Evolutionary conservation across 2,113 vertebrate genomes (phyloP).

Genomic region (Syngnathus scovelli): DNA sequence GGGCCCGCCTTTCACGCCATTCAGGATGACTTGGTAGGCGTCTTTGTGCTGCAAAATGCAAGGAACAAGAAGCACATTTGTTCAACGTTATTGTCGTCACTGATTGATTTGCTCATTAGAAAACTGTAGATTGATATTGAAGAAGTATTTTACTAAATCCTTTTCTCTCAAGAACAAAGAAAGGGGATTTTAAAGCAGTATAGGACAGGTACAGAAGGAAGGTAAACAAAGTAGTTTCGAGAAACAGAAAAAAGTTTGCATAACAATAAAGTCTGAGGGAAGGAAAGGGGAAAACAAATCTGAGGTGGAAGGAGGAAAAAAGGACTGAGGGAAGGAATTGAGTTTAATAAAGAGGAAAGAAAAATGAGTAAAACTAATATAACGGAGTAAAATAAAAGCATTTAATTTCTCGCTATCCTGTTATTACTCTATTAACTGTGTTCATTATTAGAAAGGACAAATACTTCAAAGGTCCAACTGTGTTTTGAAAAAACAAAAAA

Average conservation of each 20-base stretch:
- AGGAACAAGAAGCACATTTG: not conserved
- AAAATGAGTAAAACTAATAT: no score
- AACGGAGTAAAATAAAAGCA: not conserved
- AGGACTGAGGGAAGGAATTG: not conserved
- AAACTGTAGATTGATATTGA: not conserved
- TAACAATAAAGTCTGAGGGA: no score
- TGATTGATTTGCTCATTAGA: not conserved
- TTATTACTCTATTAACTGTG: not conserved
- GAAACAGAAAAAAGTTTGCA: not conserved
- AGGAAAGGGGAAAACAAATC: no score
- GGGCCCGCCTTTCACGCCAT: conserved; percentile 93
- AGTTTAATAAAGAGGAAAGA: no score
- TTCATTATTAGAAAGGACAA: not conserved
- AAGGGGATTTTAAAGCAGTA: not conserved
- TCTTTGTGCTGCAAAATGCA: conserved; percentile 83
- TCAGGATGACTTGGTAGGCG: conserved; percentile 89
- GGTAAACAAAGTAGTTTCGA: not conserved
- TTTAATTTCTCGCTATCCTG: not conserved
- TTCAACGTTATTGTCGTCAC: not conserved
- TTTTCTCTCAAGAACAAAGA: not conserved
- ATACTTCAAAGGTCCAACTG: not conserved
- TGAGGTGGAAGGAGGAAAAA: not conserved
- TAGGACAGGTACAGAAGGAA: not conserved
- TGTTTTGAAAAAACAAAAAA: not conserved
- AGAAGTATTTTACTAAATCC: no score